Conservation (phyloP, 2,888 invertebrate genomes). For the Drosophila tripunctata region DNA sequence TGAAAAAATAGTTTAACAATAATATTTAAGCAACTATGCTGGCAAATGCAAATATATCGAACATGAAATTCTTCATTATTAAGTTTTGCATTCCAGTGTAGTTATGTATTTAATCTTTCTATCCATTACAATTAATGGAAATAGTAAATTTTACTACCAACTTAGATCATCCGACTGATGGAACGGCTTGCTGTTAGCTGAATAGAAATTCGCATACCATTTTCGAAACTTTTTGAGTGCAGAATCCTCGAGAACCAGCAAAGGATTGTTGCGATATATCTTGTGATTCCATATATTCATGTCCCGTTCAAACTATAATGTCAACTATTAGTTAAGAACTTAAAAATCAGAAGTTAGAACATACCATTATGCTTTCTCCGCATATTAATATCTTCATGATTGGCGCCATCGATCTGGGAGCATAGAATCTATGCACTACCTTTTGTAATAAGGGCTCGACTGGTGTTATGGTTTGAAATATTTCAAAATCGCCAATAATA, state of each 20-base stretch:
- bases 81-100: background rate
- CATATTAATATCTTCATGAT: conserved; percentile 88
- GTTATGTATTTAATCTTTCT: too few species aligned
- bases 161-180: background rate
- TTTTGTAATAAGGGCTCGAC: conserved; percentile 90
- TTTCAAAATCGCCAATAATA: conserved; percentile 86
- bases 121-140: too few species aligned
- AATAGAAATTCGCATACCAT: conserved; percentile 95
- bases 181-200: conserved; percentile 87
- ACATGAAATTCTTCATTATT: background rate
- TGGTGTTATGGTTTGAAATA: conserved; percentile 92
- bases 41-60: background rate
- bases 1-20: too few species aligned
- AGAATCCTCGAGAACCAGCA: conserved; percentile 90
- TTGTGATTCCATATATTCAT: conserved; percentile 95
- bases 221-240: conserved; percentile 89
- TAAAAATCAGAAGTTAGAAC: conserved; percentile 12
- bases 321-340: background rate
- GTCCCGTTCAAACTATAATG: conserved; percentile 91
- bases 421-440: conserved; percentile 91
- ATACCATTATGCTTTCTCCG: conserved; percentile 89
- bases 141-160: conserved; percentile 21
- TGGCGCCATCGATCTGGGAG: conserved; percentile 86
- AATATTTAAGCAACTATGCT: too few species aligned
- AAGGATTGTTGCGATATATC: conserved; percentile 88